Base-by-base conservation (phyloP, 1,140 invertebrate genomes). In the Maniola jurtina region DNA sequence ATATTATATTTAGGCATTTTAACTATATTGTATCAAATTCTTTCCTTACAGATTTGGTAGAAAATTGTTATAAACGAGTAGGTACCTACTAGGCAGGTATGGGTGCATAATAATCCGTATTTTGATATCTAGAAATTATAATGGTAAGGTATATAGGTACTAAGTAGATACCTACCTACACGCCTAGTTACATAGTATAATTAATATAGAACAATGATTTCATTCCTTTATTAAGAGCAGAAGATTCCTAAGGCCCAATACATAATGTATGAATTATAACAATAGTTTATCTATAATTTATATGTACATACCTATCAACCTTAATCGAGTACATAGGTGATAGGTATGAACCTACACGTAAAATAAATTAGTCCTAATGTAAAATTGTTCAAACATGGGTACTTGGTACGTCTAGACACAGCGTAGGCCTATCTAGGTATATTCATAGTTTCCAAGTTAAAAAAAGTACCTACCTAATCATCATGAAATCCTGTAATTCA, bases 381-480 rank as follows among this genome's bases (percentile, higher is more conserved):
- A 25, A 25, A 4, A 4, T 25, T 25, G 25, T 25, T 25, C 4
- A 25, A 25, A 25, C 25, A 25, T 25, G 4, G 25, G 4, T 25
- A 25, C 25, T 25, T 25, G 1, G 1, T 25, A 4, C 25, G 25
- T 25, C 25, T 25, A 25, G 1, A 25, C 25, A 25, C 25, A 25
- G 25, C 25, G 1, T 25, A 25, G 4, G 25, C 25, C 25, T 25
- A 25, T 25, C 1, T 25, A 4, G 1, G 5, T 50, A 1, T 11
- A 50, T 13, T 14, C 1, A 50, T 15, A 50, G 15, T 14, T 16
- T 8, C n/a, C 1, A 50, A 50, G 8, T 11, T 38, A 59, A 10
- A 34, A 50, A 35, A 33, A 10, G 5, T 76, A 80, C 77, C 75
- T 80, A 71, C 77, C 75, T 80, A 71, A 60, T 71, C 77, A 80